phyloP scores from a whole-genome alignment of 2,888 invertebrate genomes.

The Aleiodes testaceus region DNA sequence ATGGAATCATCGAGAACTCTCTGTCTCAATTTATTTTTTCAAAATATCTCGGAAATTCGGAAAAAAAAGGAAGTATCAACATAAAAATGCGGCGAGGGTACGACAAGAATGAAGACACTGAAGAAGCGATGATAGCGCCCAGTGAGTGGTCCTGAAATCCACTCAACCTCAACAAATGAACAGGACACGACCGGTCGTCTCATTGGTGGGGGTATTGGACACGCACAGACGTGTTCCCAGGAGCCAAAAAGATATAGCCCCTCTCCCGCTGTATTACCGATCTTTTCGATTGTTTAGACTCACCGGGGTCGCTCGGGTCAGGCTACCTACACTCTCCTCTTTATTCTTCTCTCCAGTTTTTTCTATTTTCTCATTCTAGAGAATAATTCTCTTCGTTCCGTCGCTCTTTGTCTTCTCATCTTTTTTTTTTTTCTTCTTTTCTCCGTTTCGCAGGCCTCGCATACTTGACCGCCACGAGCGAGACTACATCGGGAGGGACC shows the following conservation, averaged over 20 bases:
- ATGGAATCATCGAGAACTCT: too few relatives aligned
- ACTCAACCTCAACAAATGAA: conserved; percentile 25
- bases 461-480: conserved; percentile 70
- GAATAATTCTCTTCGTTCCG: not conserved
- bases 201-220: conserved; percentile 43
- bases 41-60: too few relatives aligned
- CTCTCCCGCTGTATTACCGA: conserved; percentile 47
- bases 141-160: conserved; percentile 31
- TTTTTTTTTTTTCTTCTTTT: conserved; percentile 53
- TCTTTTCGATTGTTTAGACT: conserved; percentile 66
- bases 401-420: conserved; percentile 6
- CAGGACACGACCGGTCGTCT: conserved; percentile 22
- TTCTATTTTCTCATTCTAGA: conserved; percentile 16
- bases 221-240: conserved; percentile 60
- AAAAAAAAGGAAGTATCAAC: too few relatives aligned
- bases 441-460: conserved; percentile 66
- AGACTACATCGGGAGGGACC: conserved; percentile 48
- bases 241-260: conserved; percentile 57
- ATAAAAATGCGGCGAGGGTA: not conserved
- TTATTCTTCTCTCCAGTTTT: conserved; percentile 16
- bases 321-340: conserved; percentile 49
- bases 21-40: too few relatives aligned
- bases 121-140: conserved; percentile 25
- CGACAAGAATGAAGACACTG: conserved; percentile 32
- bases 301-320: conserved; percentile 59